Evolutionary conservation across 2,113 vertebrate species (phyloP).

Genomic region (Oenanthe melanoleuca): DNA sequence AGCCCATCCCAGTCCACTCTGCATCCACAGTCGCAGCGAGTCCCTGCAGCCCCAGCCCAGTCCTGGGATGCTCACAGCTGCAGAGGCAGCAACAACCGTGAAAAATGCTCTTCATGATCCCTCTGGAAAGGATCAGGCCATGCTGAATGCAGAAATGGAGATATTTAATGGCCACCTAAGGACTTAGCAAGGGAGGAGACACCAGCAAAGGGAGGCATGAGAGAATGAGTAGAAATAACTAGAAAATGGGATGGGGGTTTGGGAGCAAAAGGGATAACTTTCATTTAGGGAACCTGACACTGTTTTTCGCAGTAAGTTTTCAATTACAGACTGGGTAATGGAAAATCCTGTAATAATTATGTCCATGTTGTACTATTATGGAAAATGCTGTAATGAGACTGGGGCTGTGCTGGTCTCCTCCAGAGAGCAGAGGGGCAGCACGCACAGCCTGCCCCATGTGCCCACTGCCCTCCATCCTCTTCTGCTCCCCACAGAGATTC

Average conservation of each 20-base stretch:
- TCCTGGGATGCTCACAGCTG: fast-evolving
- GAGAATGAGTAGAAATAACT: neutral
- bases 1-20: neutral
- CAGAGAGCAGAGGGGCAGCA: fast-evolving
- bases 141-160: neutral
- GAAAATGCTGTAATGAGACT: slow-evolving; percentile 22
- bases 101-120: neutral
- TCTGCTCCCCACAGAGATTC: neutral
- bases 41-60: fast-evolving
- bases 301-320: slow-evolving; percentile 14
- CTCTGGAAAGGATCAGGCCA: neutral
- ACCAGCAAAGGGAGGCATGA: neutral
- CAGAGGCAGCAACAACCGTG: neutral
- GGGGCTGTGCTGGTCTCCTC: neutral
- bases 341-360: slow-evolving; percentile 27
- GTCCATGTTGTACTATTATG: neutral
- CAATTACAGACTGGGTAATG: neutral
- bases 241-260: neutral
- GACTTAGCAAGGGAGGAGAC: neutral
- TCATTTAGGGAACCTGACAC: neutral
- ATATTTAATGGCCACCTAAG: neutral
- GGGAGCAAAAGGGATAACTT: neutral
- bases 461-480: neutral
- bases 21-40: fast-evolving
- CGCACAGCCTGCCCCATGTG: fast-evolving